Evolutionary conservation across 2,797 vertebrate genomes (phyloP).

Genomic region (Platalea minor): DNA sequence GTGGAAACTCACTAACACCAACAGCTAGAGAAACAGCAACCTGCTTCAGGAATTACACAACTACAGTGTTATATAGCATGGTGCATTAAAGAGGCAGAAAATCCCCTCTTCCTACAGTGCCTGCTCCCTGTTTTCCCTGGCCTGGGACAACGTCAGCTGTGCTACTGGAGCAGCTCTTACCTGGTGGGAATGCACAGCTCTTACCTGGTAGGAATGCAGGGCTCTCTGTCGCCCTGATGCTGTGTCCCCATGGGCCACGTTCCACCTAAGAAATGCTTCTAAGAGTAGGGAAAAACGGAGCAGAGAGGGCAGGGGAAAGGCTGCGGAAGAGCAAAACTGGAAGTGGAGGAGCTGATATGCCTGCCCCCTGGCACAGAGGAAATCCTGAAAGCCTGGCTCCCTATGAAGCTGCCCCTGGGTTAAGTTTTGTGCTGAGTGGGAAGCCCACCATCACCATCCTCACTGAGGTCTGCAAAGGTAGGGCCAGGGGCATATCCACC

Average conservation of each 20-base stretch:
- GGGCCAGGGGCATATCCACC: background rate
- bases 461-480: background rate
- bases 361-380: background rate
- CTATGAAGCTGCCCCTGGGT: background rate
- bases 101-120: background rate
- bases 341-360: background rate
- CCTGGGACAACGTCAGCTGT: background rate
- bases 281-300: background rate
- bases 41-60: background rate
- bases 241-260: background rate
- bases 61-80: background rate
- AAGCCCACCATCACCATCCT: background rate
- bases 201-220: background rate
- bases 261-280: background rate
- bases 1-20: background rate
- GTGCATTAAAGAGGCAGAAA: background rate
- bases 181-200: background rate
- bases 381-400: background rate
- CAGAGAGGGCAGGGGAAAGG: background rate
- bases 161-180: background rate
- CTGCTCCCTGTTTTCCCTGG: background rate
- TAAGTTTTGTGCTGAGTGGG: background rate
- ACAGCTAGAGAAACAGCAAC: background rate
- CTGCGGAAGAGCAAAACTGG: background rate
- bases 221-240: background rate